Evolutionary conservation across 2,888 invertebrate genomes (phyloP), one percentile per base, ranked within the genome.

Genomic region (Bursaphelenchus okinawaensis): DNA sequence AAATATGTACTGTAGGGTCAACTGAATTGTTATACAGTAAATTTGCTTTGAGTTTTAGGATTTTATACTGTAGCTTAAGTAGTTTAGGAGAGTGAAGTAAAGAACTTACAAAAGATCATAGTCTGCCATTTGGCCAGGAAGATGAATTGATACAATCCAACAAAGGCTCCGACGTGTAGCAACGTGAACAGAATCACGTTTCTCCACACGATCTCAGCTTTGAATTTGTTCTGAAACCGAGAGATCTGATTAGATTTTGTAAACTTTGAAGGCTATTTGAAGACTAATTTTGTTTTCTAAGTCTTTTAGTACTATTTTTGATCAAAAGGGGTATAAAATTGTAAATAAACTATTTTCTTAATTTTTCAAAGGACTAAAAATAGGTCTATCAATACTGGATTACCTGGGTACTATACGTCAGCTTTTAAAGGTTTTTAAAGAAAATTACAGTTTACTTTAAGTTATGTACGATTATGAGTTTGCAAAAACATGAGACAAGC

Each of bases 81-180:
- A n/a, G n/a, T n/a, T n/a, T n/a, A 3, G 22, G 29, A 27, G 40
- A 23, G 24, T 16, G 27, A 51, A 57, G n/a, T 8, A 20, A 22
- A 50, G 55, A 20, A 74, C 75, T 74, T 40, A 80, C 80, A 69
- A 63, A 71, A 78, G 12, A 70, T 22, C 19, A 69, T 54, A 19
- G 80, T 80, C 23, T 54, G 62, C 77, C 77, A 80, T 66, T 75
- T 75, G 19, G 77, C 76, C 7, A 67, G 64, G 67, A 75, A 74
- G 24, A 76, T 40, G 19, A 71, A 29, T 23, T 79, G 74, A 62
- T 80, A 80, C 27, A 73, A 51, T 9, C 79, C 80, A 52, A 76
- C 63, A 40, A 69, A 56, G n/a, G 78, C 80, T 7, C 68, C 77
- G 51, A 75, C 27, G 67, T 80, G 80, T n/a, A 79, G 72, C 8